Conservation (phyloP, 2,888 invertebrate species). For the Polymixis lichenea region DNA sequence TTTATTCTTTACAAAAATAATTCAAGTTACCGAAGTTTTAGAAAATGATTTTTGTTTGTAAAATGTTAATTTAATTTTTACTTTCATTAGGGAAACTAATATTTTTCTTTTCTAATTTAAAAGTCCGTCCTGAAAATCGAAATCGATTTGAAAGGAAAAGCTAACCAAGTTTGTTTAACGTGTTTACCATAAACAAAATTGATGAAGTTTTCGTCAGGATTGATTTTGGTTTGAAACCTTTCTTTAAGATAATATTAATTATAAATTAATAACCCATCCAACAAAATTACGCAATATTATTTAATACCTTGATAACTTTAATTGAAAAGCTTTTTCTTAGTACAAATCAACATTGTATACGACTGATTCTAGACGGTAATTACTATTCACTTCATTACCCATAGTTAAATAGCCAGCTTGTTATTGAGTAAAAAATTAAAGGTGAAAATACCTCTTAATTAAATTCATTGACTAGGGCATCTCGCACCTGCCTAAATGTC, state of each 20-base stretch:
- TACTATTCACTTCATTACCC: constrained; percentile 30
- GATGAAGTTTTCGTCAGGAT: constrained; percentile 12
- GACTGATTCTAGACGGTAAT: constrained; percentile 26
- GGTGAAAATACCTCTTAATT: constrained; percentile 62
- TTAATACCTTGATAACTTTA: neutral
- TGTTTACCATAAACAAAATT: constrained; percentile 41
- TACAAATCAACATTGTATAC: constrained; percentile 8
- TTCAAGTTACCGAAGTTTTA: neutral
- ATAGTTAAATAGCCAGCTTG: constrained; percentile 4
- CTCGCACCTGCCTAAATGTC: constrained; percentile 77
- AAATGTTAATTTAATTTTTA: neutral
- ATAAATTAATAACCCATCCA: neutral
- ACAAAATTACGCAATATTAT: constrained; percentile 28
- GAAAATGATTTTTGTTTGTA: neutral
- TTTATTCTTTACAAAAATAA: neutral
- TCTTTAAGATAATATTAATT: neutral
- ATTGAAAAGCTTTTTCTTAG: constrained; percentile 31
- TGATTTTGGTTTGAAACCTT: constrained; percentile 14
- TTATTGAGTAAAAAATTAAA: constrained; percentile 29
- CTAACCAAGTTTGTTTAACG: constrained; percentile 26
- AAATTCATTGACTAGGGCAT: constrained; percentile 62
- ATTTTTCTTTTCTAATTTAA: neutral
- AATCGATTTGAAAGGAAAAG: constrained; percentile 25
- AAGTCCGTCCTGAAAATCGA: constrained; percentile 12
- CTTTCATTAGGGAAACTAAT: constrained; percentile 1